Conservation (phyloP, 2,113 vertebrate genomes). For the Barbus barbus region DNA sequence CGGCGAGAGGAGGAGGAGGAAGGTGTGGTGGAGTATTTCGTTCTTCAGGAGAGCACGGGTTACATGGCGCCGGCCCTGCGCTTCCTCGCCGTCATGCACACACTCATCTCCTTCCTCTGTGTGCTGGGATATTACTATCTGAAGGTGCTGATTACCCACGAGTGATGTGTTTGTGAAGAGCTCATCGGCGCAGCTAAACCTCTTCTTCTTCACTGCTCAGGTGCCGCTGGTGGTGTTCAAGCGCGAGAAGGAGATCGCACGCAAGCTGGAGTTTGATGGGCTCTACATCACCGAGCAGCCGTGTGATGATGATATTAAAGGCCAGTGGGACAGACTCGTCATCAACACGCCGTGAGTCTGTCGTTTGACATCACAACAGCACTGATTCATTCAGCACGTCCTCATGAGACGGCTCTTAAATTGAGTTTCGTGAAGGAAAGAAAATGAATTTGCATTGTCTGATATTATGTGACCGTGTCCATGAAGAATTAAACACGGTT, state of each 20-base stretch:
- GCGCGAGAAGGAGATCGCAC: constrained; percentile 95
- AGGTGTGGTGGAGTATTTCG: constrained; percentile 89
- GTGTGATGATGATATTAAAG: constrained; percentile 97
- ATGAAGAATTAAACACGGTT: not conserved
- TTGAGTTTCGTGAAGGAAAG: not conserved
- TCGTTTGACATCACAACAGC: not conserved
- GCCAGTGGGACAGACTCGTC: constrained; percentile 96
- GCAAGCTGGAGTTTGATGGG: constrained; percentile 96
- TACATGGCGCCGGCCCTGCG: constrained; percentile 95
- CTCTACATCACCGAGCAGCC: constrained; percentile 98
- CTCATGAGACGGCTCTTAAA: no score
- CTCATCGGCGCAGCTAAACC: not conserved
- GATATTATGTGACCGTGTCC: not conserved
- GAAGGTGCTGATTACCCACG: constrained; percentile 76
- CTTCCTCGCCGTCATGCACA: constrained; percentile 89
- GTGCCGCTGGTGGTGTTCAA: constrained; percentile 97
- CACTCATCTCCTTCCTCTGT: constrained; percentile 93
- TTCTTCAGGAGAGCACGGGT: constrained; percentile 95
- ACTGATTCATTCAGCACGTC: not conserved
- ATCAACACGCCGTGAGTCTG: constrained; percentile 94
- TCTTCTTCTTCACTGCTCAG: constrained; percentile 64
- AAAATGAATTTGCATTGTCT: not conserved
- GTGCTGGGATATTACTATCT: constrained; percentile 96
- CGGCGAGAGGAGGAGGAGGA: constrained; percentile 80
- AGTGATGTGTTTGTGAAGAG: not conserved